Conservation (phyloP, 2,888 invertebrate species). For the Hecatera dysodea region DNA sequence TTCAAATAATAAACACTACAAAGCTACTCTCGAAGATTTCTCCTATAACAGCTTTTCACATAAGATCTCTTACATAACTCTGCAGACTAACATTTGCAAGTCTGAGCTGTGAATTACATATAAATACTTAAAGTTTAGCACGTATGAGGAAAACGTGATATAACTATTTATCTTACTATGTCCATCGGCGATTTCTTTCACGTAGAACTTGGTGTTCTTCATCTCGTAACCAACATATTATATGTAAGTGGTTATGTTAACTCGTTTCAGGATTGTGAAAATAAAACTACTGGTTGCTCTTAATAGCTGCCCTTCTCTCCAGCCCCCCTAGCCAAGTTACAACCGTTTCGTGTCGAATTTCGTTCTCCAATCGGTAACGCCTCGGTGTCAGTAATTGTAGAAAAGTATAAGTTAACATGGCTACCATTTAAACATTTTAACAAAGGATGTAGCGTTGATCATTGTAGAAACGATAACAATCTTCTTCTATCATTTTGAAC, state of each 20-base stretch:
- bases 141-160: slow-evolving; percentile 29
- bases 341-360: no score
- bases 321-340: no score
- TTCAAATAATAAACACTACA: slow-evolving; percentile 16
- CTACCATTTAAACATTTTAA: no score
- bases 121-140: slow-evolving; percentile 37
- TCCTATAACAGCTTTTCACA: slow-evolving; percentile 35
- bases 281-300: neutral
- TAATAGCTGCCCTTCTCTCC: neutral
- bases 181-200: neutral
- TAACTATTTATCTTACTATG: slow-evolving; percentile 19
- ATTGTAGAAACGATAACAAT: no score
- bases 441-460: no score
- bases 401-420: no score
- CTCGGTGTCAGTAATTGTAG: no score
- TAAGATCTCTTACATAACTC: slow-evolving; percentile 42
- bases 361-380: no score
- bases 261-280: neutral
- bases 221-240: neutral
- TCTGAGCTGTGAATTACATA: slow-evolving; percentile 40
- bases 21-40: slow-evolving; percentile 45
- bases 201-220: neutral
- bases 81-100: slow-evolving; percentile 32
- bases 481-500: no score
- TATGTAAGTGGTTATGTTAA: neutral